These are phyloP conservation scores for Erebia aethiops DNA, from an alignment of 2,888 invertebrate genomes.

Conservation along the genomic window DNA sequence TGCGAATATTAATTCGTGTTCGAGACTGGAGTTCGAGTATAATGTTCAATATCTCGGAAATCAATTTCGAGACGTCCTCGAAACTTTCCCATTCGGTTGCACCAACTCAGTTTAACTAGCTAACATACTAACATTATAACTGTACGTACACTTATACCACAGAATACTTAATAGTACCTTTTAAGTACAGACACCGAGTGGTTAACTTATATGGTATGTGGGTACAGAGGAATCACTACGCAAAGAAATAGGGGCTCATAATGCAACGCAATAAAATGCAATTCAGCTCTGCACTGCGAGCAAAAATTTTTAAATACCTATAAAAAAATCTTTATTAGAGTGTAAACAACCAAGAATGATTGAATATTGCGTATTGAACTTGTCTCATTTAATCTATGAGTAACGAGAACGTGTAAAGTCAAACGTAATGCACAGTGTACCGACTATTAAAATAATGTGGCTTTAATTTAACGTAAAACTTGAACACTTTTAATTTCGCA, in stretches of 20 bases:
- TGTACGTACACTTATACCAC: background rate
- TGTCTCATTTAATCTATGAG: too few species aligned
- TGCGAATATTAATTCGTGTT: constrained; percentile 33
- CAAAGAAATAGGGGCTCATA: too few species aligned
- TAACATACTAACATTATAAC: too few species aligned
- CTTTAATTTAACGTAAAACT: background rate
- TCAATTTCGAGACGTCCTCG: constrained; percentile 40
- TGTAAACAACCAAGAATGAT: too few species aligned
- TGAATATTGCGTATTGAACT: too few species aligned
- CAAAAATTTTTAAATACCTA: too few species aligned
- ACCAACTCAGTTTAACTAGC: constrained; percentile 33
- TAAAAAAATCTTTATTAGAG: too few species aligned
- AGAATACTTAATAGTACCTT: background rate
- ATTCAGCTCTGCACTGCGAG: too few species aligned
- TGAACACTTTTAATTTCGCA: background rate
- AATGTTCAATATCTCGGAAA: constrained; percentile 41
- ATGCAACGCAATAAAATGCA: too few species aligned
- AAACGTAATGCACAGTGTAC: background rate
- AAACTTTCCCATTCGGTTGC: constrained; percentile 38
- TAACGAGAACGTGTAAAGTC: background rate
- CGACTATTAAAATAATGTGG: background rate
- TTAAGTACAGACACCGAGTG: too few species aligned
- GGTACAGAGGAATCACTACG: too few species aligned
- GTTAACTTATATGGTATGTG: too few species aligned
- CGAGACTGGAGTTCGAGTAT: constrained; percentile 32